Evolutionary conservation across 2,888 invertebrate species (phyloP), one percentile per base, ranked within the genome.

Genomic region (Caenorhabditis wallacei): DNA sequence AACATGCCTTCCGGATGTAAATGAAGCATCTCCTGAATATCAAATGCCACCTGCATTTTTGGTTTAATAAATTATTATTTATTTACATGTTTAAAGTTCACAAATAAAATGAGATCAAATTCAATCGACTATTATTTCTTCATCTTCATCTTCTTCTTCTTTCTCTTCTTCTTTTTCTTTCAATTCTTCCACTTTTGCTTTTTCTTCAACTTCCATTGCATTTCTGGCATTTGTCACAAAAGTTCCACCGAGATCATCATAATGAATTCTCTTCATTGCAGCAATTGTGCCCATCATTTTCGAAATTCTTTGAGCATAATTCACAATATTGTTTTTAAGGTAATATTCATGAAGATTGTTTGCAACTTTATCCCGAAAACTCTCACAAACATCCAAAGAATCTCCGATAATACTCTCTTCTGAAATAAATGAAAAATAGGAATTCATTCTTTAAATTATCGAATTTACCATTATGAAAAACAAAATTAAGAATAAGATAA

Each of bases 281-380:
- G 8, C 30, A 1, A 75, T 71, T 0, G 26, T 66, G 20, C 26
- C 61, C 75, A 76, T 82, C 76, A 82, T 82, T 43, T 82, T 82
- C 0, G 64, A 13, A 4, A 82, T 75, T 4, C 81, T 57, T 7
- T 64, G 43, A 10, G 81, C 75, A 40, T 82, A 82, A 24, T 82
- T 82, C 22, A 64, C 13, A 2, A 76, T 66, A 40, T 76, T 59
- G 24, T 82, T 71, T 16, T 64, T 56, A 3, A 16, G 43, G 18
- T 82, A 82, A 43, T 66, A 64, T 18, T 82, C 71, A 48, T 82
- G 81, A 3, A 82, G 71, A 11, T 64, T 53, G n/a, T 82, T 24
- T 22, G 74, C 68, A 11, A 81, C 53, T 22, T 54, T 18, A 11
- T 81, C 75, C 7, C 80, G 61, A 24, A 81, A 81, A 13, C 56